phyloP scores from a whole-genome alignment of 1,140 invertebrate species.

The Chironomus striatipennis region DNA sequence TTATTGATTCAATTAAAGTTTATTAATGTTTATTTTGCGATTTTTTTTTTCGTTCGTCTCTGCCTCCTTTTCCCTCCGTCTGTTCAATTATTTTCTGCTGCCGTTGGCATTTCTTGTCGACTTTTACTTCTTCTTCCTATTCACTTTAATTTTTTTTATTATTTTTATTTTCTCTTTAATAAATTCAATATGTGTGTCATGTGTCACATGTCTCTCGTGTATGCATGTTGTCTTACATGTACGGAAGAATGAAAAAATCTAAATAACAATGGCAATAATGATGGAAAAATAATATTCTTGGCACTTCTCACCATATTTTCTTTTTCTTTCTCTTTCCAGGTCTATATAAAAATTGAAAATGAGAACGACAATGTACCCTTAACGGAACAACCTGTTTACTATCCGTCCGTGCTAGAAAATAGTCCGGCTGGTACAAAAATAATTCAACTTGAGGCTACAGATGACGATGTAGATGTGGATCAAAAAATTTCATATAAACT shows the following conservation, averaged over 20 bases:
- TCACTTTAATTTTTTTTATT: no score
- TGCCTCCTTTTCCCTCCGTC: conserved; percentile 4
- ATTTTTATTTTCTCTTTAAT: not conserved
- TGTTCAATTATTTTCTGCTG: not conserved
- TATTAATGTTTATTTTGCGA: conserved; percentile 25
- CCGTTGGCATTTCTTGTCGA: no score
- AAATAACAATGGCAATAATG: not conserved
- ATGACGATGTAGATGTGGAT: conserved; percentile 63
- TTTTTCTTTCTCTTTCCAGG: conserved; percentile 44
- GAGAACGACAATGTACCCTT: conserved; percentile 91
- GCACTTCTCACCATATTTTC: no score
- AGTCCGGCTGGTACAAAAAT: conserved; percentile 64
- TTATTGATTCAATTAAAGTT: conserved; percentile 19
- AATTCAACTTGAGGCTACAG: conserved; percentile 65
- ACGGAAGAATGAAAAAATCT: not conserved
- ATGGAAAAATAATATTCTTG: no score
- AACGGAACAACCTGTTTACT: conserved; percentile 77
- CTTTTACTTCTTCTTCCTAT: no score
- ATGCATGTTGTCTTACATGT: no score
- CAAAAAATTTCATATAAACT: conserved; percentile 70
- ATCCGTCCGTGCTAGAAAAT: conserved; percentile 74
- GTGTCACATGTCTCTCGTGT: not conserved
- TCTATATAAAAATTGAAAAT: conserved; percentile 83
- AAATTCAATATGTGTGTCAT: not conserved
- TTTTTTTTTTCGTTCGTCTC: conserved; percentile 23